These are phyloP conservation scores for Prietella phreatophila DNA, from an alignment of 2,113 vertebrate species.

Conservation along the genomic window DNA sequence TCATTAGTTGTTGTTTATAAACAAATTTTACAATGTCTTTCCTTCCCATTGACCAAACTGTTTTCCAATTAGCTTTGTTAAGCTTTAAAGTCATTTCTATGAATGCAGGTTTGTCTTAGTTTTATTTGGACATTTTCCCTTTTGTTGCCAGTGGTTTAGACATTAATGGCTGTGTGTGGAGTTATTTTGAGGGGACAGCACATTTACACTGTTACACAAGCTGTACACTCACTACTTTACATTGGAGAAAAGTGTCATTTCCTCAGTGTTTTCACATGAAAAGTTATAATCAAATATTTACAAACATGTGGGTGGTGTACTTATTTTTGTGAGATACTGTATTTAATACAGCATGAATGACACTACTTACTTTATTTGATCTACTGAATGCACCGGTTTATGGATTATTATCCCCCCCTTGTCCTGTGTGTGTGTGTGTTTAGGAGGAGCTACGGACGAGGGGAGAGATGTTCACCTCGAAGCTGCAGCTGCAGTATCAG, in stretches of 20 bases:
- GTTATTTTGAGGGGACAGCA: too few species aligned
- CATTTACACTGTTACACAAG: too few species aligned
- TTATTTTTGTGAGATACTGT: too few species aligned
- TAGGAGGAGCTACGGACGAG: slow-evolving; percentile 75
- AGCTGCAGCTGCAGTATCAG: slow-evolving; percentile 82
- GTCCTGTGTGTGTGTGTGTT: not conserved
- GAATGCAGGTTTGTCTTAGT: not conserved
- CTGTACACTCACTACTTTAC: too few species aligned
- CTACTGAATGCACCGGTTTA: not conserved
- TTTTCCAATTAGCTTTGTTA: not conserved
- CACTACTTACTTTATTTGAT: not conserved
- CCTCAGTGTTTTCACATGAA: too few species aligned
- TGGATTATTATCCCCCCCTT: not conserved
- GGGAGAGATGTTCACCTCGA: slow-evolving; percentile 79
- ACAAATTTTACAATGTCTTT: not conserved
- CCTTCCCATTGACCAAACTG: not conserved
- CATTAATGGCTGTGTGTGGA: too few species aligned
- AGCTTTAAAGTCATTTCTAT: not conserved
- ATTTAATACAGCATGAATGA: not conserved
- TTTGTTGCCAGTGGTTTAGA: too few species aligned
- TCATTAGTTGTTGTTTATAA: not conserved
- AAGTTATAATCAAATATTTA: too few species aligned
- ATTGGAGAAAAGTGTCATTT: too few species aligned
- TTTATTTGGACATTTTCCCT: too few species aligned
- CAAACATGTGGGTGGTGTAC: too few species aligned